phyloP scores from a whole-genome alignment of 1,140 invertebrate genomes.

The Oncopodura yosiiana region DNA sequence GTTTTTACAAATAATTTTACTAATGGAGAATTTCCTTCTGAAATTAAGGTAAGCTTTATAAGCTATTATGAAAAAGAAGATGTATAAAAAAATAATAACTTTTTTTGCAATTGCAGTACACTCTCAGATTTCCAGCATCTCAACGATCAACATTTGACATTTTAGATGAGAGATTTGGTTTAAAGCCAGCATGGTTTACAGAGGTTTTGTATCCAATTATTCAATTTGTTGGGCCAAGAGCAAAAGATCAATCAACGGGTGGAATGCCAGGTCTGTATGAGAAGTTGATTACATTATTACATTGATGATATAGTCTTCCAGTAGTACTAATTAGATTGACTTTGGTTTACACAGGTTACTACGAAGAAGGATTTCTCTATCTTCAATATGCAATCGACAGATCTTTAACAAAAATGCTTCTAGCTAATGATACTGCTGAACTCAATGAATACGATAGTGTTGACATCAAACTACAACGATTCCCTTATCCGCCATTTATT shows the following conservation, averaged over 20 bases:
- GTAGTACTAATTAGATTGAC: neutral
- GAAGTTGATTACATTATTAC: neutral
- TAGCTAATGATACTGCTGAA: slow-evolving; percentile 24
- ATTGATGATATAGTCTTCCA: neutral
- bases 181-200: slow-evolving; percentile 51
- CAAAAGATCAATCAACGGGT: slow-evolving; percentile 45
- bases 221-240: slow-evolving; percentile 55
- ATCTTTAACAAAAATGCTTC: slow-evolving; percentile 46
- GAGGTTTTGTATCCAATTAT: slow-evolving; percentile 57
- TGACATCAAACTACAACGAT: slow-evolving; percentile 47
- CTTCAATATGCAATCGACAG: slow-evolving; percentile 55
- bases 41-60: slow-evolving; percentile 18
- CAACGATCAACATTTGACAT: slow-evolving; percentile 44
- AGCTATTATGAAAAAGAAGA: neutral
- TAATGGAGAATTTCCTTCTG: slow-evolving; percentile 11
- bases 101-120: slow-evolving; percentile 41
- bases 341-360: slow-evolving; percentile 50
- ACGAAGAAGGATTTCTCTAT: slow-evolving; percentile 56
- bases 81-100: neutral
- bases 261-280: slow-evolving; percentile 50
- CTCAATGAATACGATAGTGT: slow-evolving; percentile 13
- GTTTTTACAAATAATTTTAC: slow-evolving; percentile 21
- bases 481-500: slow-evolving; percentile 63
- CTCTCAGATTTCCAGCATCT: slow-evolving; percentile 52
- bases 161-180: slow-evolving; percentile 38